Base-by-base conservation (phyloP, 2,797 vertebrate genomes). In the Pipistrellus pygmaeus region DNA sequence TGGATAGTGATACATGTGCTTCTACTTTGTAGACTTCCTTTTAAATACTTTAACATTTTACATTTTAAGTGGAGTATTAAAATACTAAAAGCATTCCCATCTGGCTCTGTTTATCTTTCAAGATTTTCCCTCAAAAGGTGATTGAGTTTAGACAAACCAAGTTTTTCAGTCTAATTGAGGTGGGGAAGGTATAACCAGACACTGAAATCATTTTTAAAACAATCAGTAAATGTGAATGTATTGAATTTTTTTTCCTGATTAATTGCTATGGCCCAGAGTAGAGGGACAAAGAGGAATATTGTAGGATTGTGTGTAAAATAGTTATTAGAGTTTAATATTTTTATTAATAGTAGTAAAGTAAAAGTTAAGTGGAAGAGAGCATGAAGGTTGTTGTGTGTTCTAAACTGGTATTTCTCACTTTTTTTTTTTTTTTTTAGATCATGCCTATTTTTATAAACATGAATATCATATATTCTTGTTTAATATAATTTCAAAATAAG, bases 1-100 rank as follows among this genome's bases (percentile, higher is more conserved):
- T 87, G 46, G 32, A 48, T 80, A 38, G 72, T 80, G 25, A 80
- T 60, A 44, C 15, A 32, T 85, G 14, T 25, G 20, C 85, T 2
- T 8, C 12, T 85, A 64, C 48, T 88, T 75, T 85, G 35, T 80
- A n/a, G 80, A 76, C 80, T 55, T 73, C 77, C 15, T 85, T 87
- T 92, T 35, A 93, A 89, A 76, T 72, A 32, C 46, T 95, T 86
- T 57, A 12, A 87, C 48, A 44, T 89, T 93, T 77, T 94, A 85
- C 25, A 75, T 76, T 75, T 92, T 86, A 95, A 83, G 71, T 95
- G 25, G 17, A 12, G 1, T 82, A 38, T 91, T 91, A 91, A 88
- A 85, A 72, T 95, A 89, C 38, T 83, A 68, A 87, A 77, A 90
- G 53, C 13, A 71, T 60, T 78, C 9, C 11, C 20, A 14, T 72